phyloP scores from a whole-genome alignment of 2,888 invertebrate species.

The Clunio marinus region DNA sequence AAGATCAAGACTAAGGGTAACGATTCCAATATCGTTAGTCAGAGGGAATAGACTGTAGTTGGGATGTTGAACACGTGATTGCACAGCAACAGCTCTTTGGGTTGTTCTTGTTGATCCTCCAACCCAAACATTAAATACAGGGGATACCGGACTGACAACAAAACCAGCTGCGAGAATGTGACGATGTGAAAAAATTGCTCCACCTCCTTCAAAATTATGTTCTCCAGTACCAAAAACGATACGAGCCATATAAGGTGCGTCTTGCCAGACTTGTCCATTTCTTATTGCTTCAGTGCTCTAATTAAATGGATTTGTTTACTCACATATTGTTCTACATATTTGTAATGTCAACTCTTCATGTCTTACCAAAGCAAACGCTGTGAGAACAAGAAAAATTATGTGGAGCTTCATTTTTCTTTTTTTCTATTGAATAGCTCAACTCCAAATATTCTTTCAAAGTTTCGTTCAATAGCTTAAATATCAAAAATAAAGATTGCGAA shows the following conservation, averaged over 20 bases:
- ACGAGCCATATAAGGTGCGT: neutral
- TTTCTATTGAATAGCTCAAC: neutral
- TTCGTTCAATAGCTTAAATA: too few relatives aligned
- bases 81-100: neutral
- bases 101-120: neutral
- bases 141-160: neutral
- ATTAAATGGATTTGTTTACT: too few relatives aligned
- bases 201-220: neutral
- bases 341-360: too few relatives aligned
- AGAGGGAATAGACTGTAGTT: neutral
- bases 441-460: too few relatives aligned
- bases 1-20: neutral
- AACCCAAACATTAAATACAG: neutral
- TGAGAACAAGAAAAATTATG: neutral
- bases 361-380: neutral
- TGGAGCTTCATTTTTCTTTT: neutral
- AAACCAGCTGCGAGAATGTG: slow-evolving; percentile 12
- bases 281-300: neutral
- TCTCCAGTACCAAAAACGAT: neutral
- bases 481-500: too few relatives aligned
- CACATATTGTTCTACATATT: too few relatives aligned
- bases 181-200: neutral
- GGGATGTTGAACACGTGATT: neutral
- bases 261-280: neutral
- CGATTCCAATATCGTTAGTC: slow-evolving; percentile 23